A percentile compares a stretch with the other conserved stretches of the same genome.
These are phyloP conservation scores for Siniperca knerii DNA, from an alignment of 2,113 vertebrate species.

Conservation along the genomic window DNA sequence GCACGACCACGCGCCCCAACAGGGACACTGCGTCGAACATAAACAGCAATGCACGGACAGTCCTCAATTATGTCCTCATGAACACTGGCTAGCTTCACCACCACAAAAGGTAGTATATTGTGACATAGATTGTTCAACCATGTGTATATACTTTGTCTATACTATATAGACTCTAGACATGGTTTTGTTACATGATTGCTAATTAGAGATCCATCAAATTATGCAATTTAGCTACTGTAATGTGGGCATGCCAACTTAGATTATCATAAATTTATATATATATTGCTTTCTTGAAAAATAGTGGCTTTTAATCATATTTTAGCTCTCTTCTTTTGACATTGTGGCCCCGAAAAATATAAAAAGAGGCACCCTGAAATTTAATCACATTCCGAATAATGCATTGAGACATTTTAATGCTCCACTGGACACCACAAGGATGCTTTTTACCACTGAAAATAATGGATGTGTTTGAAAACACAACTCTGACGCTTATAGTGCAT, in stretches of 20 bases:
- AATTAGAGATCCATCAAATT: not conserved
- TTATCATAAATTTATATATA: not conserved
- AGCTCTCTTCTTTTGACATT: not conserved
- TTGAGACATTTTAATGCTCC: constrained; percentile 5
- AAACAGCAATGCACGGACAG: too few relatives aligned
- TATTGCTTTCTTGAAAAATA: not conserved
- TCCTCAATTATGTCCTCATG: not conserved
- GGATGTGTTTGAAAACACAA: constrained; percentile 9
- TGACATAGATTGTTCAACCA: not conserved
- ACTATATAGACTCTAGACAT: not conserved
- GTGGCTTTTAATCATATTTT: not conserved
- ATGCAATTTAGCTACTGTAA: too few relatives aligned
- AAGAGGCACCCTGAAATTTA: not conserved
- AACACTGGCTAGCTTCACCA: not conserved
- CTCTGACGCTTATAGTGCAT: not conserved
- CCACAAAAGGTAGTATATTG: not conserved
- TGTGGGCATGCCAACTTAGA: not conserved
- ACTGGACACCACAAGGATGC: not conserved
- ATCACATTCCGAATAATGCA: constrained; percentile 4
- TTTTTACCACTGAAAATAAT: constrained; percentile 33
- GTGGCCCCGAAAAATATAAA: not conserved
- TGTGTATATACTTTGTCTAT: not conserved
- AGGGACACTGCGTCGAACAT: too few relatives aligned
- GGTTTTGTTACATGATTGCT: not conserved
- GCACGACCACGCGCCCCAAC: too few relatives aligned